Evolutionary conservation across 2,888 invertebrate genomes (phyloP).

Genomic region (Monoplex corrugatus): DNA sequence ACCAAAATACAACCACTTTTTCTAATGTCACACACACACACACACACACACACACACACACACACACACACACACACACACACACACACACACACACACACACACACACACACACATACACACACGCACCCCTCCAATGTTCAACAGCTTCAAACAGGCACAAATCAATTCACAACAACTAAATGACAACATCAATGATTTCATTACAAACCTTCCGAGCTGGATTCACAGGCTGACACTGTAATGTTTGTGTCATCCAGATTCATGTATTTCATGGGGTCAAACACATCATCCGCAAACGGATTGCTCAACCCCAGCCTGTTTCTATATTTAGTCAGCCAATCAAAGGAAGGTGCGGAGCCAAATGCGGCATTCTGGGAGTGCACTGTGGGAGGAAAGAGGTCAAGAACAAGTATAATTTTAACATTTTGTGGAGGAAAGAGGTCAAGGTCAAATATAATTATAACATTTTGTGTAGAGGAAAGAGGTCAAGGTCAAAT

Average conservation of each 20-base stretch:
- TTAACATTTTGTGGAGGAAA: no score
- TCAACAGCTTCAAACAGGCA: neutral
- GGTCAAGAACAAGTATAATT: neutral
- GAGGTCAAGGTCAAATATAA: no score
- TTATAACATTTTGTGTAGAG: no score
- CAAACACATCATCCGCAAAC: conserved; percentile 72
- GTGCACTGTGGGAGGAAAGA: conserved; percentile 62
- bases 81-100: neutral
- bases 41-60: no score
- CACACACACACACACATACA: neutral
- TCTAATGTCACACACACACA: no score
- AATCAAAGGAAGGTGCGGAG: conserved; percentile 42
- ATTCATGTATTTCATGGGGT: conserved; percentile 73
- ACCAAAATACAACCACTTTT: no score
- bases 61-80: no score
- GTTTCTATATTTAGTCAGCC: conserved; percentile 51
- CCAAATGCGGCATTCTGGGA: conserved; percentile 71
- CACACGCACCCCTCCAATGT: neutral
- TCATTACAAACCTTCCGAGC: neutral
- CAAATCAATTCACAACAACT: neutral
- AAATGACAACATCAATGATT: neutral
- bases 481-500: no score
- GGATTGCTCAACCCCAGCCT: conserved; percentile 60
- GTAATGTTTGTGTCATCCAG: conserved; percentile 53
- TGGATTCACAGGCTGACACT: conserved; percentile 32